Base-by-base conservation (phyloP, 1,140 invertebrate genomes). In the Fopius arisanus region DNA sequence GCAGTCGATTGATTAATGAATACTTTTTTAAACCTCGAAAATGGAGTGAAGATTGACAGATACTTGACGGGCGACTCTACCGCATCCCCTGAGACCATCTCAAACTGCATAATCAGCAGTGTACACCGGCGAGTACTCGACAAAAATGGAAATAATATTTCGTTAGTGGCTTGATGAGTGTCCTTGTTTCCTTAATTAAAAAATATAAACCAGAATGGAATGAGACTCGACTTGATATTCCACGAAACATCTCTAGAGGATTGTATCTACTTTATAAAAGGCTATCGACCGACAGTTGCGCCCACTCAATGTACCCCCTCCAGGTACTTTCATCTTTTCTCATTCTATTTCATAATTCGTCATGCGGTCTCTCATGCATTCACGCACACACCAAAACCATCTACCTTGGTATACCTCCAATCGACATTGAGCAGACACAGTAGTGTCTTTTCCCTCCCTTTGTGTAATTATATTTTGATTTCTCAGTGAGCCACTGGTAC, bases 381-480 rank as follows among this genome's bases (percentile, higher is more conserved):
- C 23, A 59, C 23, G 19, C 23, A 59, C 10, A 59, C 10, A 59
- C 54, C 16, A 59, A 23, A 28, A 23, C 9, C 23, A 28, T 23
- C 14, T 28, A 28, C 16, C 1, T 4, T 23, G 19, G 54, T 59
- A 6, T 77, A 80, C 75, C 80, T 86, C 84, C 83, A 83, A 83
- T 82, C 82, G 85, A 86, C 86, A 83, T 84, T 79, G 80, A 83
- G 84, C 84, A 82, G 54, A 2, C 12, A 59, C 10, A 26, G 23
- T 59, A 1, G 3, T 83, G 83, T 82, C 28, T 82, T 86, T 84
- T 43, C 74, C 71, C 78, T 81, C 81, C 81, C 85, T 87, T 86
- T 86, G 85, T 86, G 84, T 87, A 86, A 87, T 87, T 87, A 87
- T 87, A 87, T 87, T 87, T 87, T 87, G 85, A 87, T 86, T 87